Base-by-base conservation (phyloP, 2,113 vertebrate species). In the Gavialis gangeticus region DNA sequence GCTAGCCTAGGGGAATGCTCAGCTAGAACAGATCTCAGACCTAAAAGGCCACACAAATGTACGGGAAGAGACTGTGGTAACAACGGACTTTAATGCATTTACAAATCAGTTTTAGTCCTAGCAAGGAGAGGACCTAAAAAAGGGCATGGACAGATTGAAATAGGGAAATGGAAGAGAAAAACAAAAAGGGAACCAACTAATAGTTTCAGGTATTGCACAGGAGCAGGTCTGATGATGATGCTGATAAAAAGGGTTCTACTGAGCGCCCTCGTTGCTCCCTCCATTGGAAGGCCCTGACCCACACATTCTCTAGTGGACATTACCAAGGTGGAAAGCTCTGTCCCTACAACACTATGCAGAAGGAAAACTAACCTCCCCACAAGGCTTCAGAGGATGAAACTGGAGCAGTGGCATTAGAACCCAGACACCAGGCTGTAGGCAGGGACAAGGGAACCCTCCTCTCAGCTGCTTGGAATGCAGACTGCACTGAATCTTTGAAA, bases 1-100 rank as follows among this genome's bases (percentile, higher is more conserved):
- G 5, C 0, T 1, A 5, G 10, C 22, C n/a, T 25, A 16, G 59
- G 7, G 2, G 8, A 67, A 55, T 2, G 62, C 14, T 63, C 5
- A 57, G 37, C 8, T 14, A n/a, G 62, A 60, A 15, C 1, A 28
- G 27, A 9, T 4, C 73, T 58, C 22, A 13, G 11, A 34, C 58
- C 18, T 3, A 12, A 78, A 46, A n/a, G 6, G 58, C 54, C 58
- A 63, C 79, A 30, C 25, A 46, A 1, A 2, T 1, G 0, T 37
- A 8, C 17, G 15, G 17, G 2, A 66, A 62, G 24, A 66, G 64
- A n/a, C 15, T n/a, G 5, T n/a, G n/a, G 18, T 2, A 3, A 46
- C 25, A 3, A 19, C 64, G 12, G 91, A 54, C 64, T 66, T 37
- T 67, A 75, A 83, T 0, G 14, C 19, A 1, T 10, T 57, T 75